Evolutionary conservation across 2,797 vertebrate genomes (phyloP), one percentile per base, ranked within the genome.

Genomic region (Brachymystax lenok): DNA sequence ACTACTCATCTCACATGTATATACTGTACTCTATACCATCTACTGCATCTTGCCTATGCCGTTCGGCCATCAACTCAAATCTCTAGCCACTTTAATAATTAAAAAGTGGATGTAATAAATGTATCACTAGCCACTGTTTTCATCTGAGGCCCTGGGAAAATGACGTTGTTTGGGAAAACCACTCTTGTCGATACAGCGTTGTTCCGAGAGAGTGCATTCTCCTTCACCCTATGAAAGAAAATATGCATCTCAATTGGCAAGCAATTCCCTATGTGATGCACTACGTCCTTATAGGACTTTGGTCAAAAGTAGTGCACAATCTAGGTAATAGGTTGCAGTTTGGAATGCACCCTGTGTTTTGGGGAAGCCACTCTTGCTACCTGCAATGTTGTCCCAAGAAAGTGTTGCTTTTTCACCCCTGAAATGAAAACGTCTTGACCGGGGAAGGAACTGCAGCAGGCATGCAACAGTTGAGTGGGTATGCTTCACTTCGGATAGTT

Each of bases 401-500:
- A 73, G 35, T 59, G 54, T 14, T n/a, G 19, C 17, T 21, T 40
- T 17, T 51, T 66, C 66, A 74, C 40, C 24, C 50, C 63, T 21
- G 64, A 69, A 46, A 40, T 56, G 54, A 40, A 67, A 56, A 73
- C 35, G 59, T 40, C 71, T 52, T 72, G 61, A 69, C 21, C 71
- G 69, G 75, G 77, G 78, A 87, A 78, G 81, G 79, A 70, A 69
- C 75, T 68, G 76, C 28, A 14, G 35, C 35, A 73, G 83, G 51
- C 64, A 79, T 28, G 46, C 80, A 81, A 28, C 2, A 28, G 5
- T 33, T 33, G 54, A 59, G 2, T n/a, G n/a, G 40, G 0, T 40
- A 8, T 8, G 7, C 35, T 8, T 40, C 35, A 40, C 35, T 40
- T 40, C 35, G 7, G 35, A 28, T 28, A 28, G 5, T 33, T 33